Base-by-base conservation (phyloP, 2,888 invertebrate genomes). In the Drosophila dives region DNA sequence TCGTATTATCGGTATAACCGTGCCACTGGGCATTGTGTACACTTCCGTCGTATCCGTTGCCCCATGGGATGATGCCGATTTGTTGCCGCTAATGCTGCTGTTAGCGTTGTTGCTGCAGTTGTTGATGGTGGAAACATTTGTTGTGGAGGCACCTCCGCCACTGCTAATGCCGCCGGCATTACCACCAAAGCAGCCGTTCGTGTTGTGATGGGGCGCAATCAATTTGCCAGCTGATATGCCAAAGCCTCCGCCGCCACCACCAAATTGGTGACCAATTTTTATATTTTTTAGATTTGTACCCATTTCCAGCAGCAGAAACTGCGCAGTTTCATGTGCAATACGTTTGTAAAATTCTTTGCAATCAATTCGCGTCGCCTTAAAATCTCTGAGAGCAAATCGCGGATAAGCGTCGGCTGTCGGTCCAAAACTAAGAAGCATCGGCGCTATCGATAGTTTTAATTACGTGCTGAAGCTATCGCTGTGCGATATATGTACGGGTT, bases 1-100 rank as follows among this genome's bases (percentile, higher is more conserved):
- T 91, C 95, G 95, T 58, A 96, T 95, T 36, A 96, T 94, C 7
- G 97, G 96, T 83, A 95, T 95, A 36, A 84, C 63, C 1, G 90
- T 71, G 3, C 80, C 82, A 17, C 69, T 76, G 11, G 76, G 61
- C 59, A 77, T 65, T 12, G 66, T 42, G 7, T 82, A 68, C 6
- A 75, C 64, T 1, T 86, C 86, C 6, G 61, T 17, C 3, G 59
- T 17, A 2, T 88, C 88, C 5, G 66, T 2, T 7, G 50, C 17
- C 2, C 55, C 38, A 53, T 64, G 59, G 1, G 70, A 55, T 23
- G 8, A 53, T 10, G 69, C 59, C 6, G 66, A 59, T 56, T 82
- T 79, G 38, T 74, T 82, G 49, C 72, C 59, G 3, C 63, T 45
- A 12, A 23, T 40, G 56, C 64, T 38, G 29, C 40, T 20, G 40